A percentile compares a stretch with the other conserved stretches of the same genome.
phyloP scores from a whole-genome alignment of 2,113 vertebrate species.

The Hirundichthys speculiger region DNA sequence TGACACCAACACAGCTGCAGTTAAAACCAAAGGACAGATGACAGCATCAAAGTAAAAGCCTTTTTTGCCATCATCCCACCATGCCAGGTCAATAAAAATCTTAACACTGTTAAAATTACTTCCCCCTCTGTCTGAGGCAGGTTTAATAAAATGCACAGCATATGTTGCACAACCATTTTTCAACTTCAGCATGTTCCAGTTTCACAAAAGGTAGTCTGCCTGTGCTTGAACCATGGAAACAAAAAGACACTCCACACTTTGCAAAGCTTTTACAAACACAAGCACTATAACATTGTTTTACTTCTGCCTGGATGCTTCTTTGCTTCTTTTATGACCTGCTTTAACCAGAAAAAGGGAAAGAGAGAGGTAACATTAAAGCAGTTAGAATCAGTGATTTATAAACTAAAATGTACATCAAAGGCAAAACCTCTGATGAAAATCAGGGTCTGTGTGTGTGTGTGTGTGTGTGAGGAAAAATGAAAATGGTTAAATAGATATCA shows the following conservation, averaged over 20 bases:
- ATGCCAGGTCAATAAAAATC: constrained; percentile 1
- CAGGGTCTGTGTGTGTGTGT: too few species aligned
- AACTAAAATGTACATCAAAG: too few species aligned
- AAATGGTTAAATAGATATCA: too few species aligned
- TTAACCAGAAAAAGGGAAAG: too few species aligned
- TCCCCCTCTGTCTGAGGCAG: background rate
- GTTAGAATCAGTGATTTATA: too few species aligned
- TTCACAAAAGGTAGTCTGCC: background rate
- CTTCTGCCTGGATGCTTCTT: background rate
- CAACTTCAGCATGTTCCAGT: background rate
- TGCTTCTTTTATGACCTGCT: too few species aligned
- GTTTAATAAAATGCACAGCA: background rate
- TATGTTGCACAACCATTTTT: background rate
- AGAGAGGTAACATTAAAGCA: too few species aligned
- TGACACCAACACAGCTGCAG: background rate
- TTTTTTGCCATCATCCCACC: background rate
- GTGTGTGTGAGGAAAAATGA: too few species aligned
- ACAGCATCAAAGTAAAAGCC: background rate
- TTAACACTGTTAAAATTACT: background rate
- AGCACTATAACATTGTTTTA: background rate
- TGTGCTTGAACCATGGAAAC: background rate
- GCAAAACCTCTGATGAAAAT: too few species aligned
- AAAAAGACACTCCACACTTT: too few species aligned
- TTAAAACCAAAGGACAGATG: background rate
- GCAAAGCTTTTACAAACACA: background rate